phyloP scores from a whole-genome alignment of 2,888 invertebrate genomes.

The Torymus tubicola region DNA sequence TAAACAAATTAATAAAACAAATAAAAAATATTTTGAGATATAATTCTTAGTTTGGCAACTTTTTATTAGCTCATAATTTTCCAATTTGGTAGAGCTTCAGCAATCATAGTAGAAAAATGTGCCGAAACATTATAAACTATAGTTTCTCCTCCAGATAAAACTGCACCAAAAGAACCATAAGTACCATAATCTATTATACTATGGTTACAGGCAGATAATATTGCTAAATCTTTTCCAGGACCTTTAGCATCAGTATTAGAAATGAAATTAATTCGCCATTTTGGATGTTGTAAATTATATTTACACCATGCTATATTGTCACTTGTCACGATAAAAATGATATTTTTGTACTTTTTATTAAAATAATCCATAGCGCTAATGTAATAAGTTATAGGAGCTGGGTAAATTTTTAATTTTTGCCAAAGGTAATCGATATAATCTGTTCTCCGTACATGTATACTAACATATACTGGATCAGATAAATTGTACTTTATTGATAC shows the following conservation, averaged over 20 bases:
- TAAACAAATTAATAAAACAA: no score
- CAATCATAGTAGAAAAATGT: conserved; percentile 73
- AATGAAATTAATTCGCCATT: conserved; percentile 69
- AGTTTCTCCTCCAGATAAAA: conserved; percentile 75
- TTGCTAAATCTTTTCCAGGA: conserved; percentile 74
- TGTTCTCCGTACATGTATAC: conserved; percentile 79
- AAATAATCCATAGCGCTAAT: conserved; percentile 75
- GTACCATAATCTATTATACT: conserved; percentile 77
- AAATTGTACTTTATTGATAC: conserved; percentile 68
- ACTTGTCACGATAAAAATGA: conserved; percentile 74
- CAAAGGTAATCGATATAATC: conserved; percentile 79
- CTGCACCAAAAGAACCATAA: conserved; percentile 75
- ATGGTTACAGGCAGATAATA: conserved; percentile 75
- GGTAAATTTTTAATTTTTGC: conserved; percentile 76
- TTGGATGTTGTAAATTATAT: conserved; percentile 69
- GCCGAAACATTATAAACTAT: conserved; percentile 74
- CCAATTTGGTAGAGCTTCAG: conserved; percentile 73
- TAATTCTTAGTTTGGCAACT: conserved; percentile 33
- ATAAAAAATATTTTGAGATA: conserved; percentile 17
- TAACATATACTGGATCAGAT: conserved; percentile 76
- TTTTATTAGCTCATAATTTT: conserved; percentile 70
- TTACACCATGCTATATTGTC: conserved; percentile 76
- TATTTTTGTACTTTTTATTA: conserved; percentile 71
- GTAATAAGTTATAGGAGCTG: conserved; percentile 74
- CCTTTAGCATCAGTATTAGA: conserved; percentile 70